Evolutionary conservation across 2,888 invertebrate species (phyloP).

Genomic region (Gisinianus flammeolus): DNA sequence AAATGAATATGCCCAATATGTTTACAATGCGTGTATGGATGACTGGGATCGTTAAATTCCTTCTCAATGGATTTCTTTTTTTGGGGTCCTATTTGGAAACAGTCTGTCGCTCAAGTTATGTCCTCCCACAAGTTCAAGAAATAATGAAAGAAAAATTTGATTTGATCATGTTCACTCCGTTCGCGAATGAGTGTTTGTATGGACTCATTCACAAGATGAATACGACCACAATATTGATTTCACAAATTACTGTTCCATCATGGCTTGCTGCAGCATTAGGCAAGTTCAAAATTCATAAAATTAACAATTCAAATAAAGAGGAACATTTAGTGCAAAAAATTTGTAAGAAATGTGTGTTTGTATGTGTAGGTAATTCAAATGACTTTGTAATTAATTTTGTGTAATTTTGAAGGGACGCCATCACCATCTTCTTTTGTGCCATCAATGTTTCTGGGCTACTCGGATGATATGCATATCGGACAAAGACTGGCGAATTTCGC

Average conservation of each 20-base stretch:
- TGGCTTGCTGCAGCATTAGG: too few relatives aligned
- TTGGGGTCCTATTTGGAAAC: neutral
- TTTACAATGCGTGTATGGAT: conserved; percentile 17
- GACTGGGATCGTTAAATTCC: neutral
- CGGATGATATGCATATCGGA: conserved; percentile 36
- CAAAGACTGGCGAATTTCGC: conserved; percentile 31
- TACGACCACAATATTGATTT: conserved; percentile 17
- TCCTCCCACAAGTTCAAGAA: conserved; percentile 25
- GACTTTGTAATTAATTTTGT: too few relatives aligned
- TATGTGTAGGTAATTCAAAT: too few relatives aligned
- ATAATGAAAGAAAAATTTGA: conserved; percentile 42
- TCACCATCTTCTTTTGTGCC: conserved; percentile 42
- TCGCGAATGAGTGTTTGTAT: conserved; percentile 40
- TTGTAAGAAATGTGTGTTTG: too few relatives aligned
- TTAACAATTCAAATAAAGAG: too few relatives aligned
- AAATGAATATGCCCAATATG: conserved; percentile 17
- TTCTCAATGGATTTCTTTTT: neutral
- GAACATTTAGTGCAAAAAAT: too few relatives aligned
- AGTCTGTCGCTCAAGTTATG: neutral
- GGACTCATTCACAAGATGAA: conserved; percentile 37
- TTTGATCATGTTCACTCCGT: conserved; percentile 32
- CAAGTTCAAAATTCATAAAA: too few relatives aligned
- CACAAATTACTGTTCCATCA: conserved; percentile 13
- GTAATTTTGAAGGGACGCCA: conserved; percentile 18
- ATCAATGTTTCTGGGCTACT: neutral